phyloP scores from a whole-genome alignment of 2,113 vertebrate species.

The Uria aalge region DNA sequence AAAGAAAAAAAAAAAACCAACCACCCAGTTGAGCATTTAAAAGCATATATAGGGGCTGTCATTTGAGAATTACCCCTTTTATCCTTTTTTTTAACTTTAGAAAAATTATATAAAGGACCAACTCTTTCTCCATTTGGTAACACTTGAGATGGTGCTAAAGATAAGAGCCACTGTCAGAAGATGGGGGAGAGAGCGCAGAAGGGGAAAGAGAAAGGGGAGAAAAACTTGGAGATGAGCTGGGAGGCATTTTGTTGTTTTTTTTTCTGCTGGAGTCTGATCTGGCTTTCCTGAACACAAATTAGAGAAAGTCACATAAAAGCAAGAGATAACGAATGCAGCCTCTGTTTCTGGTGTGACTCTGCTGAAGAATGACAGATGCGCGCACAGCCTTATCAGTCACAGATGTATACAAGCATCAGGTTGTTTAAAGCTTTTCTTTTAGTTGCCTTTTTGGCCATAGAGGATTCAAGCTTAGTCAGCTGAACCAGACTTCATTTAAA shows the following conservation, averaged over 20 bases:
- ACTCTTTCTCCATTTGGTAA: not conserved
- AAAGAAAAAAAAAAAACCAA: not conserved
- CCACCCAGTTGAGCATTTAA: not conserved
- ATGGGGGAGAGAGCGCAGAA: not conserved
- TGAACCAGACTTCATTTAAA: not conserved
- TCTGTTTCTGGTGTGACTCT: not conserved
- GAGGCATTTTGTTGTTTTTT: not conserved
- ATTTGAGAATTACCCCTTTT: not conserved
- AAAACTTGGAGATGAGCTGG: not conserved
- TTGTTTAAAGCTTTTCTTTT: slow-evolving; percentile 1
- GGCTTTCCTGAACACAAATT: not conserved
- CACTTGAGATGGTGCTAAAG: not conserved
- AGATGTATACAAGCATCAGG: not conserved
- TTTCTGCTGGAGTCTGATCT: not conserved
- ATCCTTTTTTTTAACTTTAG: not conserved
- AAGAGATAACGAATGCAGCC: not conserved
- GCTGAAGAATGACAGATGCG: not conserved
- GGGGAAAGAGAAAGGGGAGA: not conserved
- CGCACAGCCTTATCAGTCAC: not conserved
- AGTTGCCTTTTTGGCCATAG: not conserved
- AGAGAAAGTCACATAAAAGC: not conserved
- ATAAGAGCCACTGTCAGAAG: not conserved
- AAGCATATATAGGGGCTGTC: not conserved
- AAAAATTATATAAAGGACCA: not conserved
- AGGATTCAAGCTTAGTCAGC: not conserved